These are phyloP conservation scores for Cotesia typhae DNA, from an alignment of 1,140 invertebrate genomes.

Conservation along the genomic window DNA sequence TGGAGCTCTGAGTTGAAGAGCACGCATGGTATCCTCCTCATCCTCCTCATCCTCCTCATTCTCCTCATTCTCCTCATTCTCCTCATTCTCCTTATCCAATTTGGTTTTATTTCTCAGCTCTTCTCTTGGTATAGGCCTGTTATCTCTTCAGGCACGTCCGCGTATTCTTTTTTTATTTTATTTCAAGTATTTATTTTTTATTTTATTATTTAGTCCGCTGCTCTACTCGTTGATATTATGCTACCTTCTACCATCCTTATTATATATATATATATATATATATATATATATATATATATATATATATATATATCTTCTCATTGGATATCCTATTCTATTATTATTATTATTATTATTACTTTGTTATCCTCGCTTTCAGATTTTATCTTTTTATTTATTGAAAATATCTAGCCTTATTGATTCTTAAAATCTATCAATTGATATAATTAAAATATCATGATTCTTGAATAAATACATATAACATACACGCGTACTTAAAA, in stretches of 20 bases:
- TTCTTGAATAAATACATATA: too few species aligned
- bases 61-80: background rate
- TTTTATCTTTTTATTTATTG: too few species aligned
- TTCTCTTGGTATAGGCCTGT: constrained; percentile 10
- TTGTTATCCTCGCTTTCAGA: background rate
- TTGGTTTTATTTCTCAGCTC: background rate
- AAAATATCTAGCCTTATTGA: too few species aligned
- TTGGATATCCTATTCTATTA: too few species aligned
- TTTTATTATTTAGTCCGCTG: too few species aligned
- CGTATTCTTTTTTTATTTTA: constrained; percentile 35
- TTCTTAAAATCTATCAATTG: too few species aligned
- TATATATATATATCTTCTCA: too few species aligned
- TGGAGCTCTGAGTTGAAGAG: background rate
- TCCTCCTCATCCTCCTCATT: background rate
- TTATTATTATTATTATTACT: too few species aligned
- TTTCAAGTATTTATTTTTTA: too few species aligned
- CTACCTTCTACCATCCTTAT: background rate
- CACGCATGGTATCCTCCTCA: background rate
- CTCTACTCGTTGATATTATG: background rate
- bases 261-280: too few species aligned
- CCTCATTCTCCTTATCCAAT: background rate
- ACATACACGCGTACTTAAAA: background rate
- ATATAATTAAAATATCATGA: too few species aligned
- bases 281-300: too few species aligned
- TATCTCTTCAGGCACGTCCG: constrained; percentile 34